These are phyloP conservation scores for Vombatus ursinus DNA, from an alignment of 2,113 vertebrate genomes.

Conservation along the genomic window DNA sequence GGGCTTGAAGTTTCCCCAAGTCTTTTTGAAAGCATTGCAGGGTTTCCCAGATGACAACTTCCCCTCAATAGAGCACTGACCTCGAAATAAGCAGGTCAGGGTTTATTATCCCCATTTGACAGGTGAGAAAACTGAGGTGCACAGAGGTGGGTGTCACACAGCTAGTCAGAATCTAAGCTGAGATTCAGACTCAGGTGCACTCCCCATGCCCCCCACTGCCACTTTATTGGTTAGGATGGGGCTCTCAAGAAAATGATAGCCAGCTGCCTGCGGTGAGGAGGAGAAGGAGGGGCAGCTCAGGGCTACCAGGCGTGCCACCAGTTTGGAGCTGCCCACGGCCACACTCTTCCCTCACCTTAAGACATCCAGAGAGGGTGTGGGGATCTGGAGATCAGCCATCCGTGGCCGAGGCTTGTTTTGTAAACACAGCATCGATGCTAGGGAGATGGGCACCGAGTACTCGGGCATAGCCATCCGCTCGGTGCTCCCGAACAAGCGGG, in stretches of 20 bases:
- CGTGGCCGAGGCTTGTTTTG: no score
- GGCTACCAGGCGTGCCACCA: no score
- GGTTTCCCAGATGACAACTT: background rate
- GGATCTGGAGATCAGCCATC: no score
- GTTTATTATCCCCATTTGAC: background rate
- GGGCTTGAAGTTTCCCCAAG: background rate
- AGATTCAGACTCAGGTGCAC: background rate
- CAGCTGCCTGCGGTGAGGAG: no score
- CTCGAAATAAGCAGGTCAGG: background rate
- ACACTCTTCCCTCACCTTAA: no score
- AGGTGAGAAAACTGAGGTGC: background rate
- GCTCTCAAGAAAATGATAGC: background rate
- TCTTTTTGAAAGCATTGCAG: background rate
- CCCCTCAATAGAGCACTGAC: background rate
- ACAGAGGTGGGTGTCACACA: background rate
- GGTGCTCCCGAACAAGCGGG: no score
- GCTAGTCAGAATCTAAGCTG: background rate
- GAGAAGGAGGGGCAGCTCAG: no score
- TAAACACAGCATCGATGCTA: no score
- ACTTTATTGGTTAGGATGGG: background rate
- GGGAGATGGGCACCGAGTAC: no score
- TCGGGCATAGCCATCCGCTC: no score
- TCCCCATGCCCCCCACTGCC: background rate
- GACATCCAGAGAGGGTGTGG: no score
- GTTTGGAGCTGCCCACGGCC: no score